These are phyloP conservation scores for Axea sp. DNA, from an alignment of 2,888 invertebrate genomes.

Conservation along the genomic window DNA sequence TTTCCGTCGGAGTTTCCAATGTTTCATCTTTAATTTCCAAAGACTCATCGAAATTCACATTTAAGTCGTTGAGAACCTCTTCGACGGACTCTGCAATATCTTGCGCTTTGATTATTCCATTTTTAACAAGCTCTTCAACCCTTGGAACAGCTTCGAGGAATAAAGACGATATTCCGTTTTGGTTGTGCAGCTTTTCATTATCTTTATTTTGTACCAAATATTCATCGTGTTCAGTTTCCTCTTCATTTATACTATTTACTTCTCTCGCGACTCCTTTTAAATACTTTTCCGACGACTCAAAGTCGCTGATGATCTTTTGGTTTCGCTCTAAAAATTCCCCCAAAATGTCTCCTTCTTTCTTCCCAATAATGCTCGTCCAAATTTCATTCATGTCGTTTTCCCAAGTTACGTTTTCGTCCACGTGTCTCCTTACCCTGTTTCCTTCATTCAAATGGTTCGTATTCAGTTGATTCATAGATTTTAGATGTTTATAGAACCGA, in stretches of 20 bases:
- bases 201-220: too few species aligned
- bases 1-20: not conserved
- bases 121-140: conserved; percentile 65
- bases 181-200: conserved; percentile 33
- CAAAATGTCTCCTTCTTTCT: conserved; percentile 56
- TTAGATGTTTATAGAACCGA: too few species aligned
- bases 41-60: conserved; percentile 64
- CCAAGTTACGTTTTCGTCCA: too few species aligned
- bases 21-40: too few species aligned
- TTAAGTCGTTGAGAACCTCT: conserved; percentile 66
- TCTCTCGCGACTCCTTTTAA: conserved; percentile 16
- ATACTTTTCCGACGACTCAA: conserved; percentile 24
- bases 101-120: conserved; percentile 65
- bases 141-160: conserved; percentile 67
- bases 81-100: conserved; percentile 68
- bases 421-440: too few species aligned
- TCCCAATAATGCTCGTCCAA: too few species aligned
- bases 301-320: conserved; percentile 39
- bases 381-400: too few species aligned
- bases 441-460: too few species aligned
- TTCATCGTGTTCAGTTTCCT: conserved; percentile 12
- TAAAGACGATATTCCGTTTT: conserved; percentile 60
- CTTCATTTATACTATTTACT: not conserved
- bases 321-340: conserved; percentile 49
- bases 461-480: too few species aligned